phyloP scores from a whole-genome alignment of 2,888 invertebrate genomes.

The Ormyrus pomaceus region DNA sequence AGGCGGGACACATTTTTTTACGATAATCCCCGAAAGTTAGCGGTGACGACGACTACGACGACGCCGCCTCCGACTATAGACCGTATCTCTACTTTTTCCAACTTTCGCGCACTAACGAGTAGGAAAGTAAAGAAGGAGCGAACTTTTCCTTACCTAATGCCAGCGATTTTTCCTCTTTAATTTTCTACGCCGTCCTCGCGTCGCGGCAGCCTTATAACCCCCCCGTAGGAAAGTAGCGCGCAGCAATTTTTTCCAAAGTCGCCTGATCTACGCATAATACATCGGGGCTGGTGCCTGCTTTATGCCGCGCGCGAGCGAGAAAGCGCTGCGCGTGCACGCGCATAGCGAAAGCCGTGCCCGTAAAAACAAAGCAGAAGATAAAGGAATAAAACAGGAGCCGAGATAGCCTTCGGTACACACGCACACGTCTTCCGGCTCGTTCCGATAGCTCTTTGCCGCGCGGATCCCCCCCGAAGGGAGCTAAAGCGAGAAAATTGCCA shows the following conservation, averaged over 20 bases:
- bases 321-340: conserved; percentile 16
- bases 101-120: not conserved
- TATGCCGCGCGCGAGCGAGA: not conserved
- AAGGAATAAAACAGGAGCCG: conserved; percentile 37
- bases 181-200: not conserved
- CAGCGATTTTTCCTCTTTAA: conserved; percentile 39
- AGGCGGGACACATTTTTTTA: conserved; percentile 40
- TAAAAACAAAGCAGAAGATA: conserved; percentile 39
- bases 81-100: not conserved
- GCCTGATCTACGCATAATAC: conserved; percentile 29
- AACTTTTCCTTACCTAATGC: too few relatives aligned
- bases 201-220: not conserved
- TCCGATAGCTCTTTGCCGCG: not conserved
- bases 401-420: not conserved
- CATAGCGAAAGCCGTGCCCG: conserved; percentile 18
- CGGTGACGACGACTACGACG: not conserved
- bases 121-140: too few relatives aligned
- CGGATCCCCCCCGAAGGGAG: conserved; percentile 25
- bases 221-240: not conserved
- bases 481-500: conserved; percentile 42
- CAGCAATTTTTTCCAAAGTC: conserved; percentile 32
- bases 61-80: not conserved
- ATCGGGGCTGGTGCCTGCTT: not conserved
- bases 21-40: conserved; percentile 13
- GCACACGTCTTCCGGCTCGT: not conserved